Conservation (phyloP, 2,888 invertebrate species). For the Leucophenga maculata region DNA sequence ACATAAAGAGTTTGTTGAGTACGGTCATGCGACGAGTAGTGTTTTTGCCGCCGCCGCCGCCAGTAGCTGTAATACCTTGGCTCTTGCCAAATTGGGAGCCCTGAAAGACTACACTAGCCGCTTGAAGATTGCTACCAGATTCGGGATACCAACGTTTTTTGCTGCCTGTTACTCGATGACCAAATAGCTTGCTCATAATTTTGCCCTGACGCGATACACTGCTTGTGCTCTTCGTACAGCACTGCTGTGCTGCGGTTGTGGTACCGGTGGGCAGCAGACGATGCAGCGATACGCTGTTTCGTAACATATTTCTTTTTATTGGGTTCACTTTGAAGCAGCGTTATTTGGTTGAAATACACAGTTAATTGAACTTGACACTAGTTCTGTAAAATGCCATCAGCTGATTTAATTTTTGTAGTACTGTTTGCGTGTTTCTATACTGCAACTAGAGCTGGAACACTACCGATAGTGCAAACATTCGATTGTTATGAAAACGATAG, state of each 20-base stretch:
- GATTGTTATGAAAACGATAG: too few relatives aligned
- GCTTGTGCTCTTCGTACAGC: constrained; percentile 9
- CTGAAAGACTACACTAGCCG: constrained; percentile 42
- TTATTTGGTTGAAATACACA: too few relatives aligned
- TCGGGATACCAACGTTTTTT: constrained; percentile 68
- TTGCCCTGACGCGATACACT: constrained; percentile 57
- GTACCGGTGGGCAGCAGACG: not conserved
- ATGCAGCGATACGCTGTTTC: not conserved
- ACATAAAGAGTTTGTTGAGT: constrained; percentile 87
- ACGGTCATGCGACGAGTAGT: constrained; percentile 77
- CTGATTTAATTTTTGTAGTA: too few relatives aligned
- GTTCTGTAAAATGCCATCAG: too few relatives aligned
- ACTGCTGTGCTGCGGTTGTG: not conserved
- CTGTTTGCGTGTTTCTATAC: too few relatives aligned
- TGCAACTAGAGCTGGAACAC: too few relatives aligned
- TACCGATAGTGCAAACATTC: too few relatives aligned
- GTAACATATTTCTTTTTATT: not conserved
- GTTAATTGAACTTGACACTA: too few relatives aligned
- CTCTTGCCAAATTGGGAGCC: constrained; percentile 50
- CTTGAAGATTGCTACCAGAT: constrained; percentile 27
- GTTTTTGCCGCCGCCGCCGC: constrained; percentile 69
- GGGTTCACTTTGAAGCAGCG: too few relatives aligned
- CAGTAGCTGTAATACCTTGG: constrained; percentile 48
- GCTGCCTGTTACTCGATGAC: constrained; percentile 62
- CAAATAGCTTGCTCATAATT: constrained; percentile 68